phyloP scores from a whole-genome alignment of 2,113 vertebrate genomes.

The Caretta caretta region DNA sequence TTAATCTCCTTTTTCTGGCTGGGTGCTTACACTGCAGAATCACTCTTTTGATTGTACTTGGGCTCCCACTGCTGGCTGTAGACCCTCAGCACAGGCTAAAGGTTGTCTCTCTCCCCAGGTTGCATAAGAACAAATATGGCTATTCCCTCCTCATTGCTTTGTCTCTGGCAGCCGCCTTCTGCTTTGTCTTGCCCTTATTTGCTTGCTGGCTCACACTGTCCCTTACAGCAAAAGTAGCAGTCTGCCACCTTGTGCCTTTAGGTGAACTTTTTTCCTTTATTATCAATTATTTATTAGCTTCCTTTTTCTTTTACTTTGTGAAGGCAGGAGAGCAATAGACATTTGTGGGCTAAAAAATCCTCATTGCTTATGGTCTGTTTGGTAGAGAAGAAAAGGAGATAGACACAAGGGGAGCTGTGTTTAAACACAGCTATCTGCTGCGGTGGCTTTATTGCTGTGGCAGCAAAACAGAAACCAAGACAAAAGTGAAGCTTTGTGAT shows the following conservation, averaged over 20 bases:
- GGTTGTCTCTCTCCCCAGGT: too few relatives aligned
- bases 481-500: neutral
- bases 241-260: neutral
- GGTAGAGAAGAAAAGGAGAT: neutral
- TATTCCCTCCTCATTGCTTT: neutral
- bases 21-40: too few relatives aligned
- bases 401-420: neutral
- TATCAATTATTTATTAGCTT: neutral
- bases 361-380: neutral
- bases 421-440: too few relatives aligned
- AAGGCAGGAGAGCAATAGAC: neutral
- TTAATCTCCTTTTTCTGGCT: too few relatives aligned
- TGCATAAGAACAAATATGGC: neutral
- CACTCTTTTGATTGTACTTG: neutral
- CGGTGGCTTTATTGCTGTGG: too few relatives aligned
- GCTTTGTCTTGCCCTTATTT: neutral
- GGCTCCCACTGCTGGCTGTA: neutral
- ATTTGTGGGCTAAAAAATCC: neutral
- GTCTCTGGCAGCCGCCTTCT: neutral
- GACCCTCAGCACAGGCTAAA: neutral
- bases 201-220: neutral
- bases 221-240: neutral
- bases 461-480: neutral
- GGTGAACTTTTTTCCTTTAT: neutral
- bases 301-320: too few relatives aligned